Evolutionary conservation across 2,797 vertebrate genomes (phyloP), one percentile per base, ranked within the genome.

Genomic region (Lagorchestes hirsutus): DNA sequence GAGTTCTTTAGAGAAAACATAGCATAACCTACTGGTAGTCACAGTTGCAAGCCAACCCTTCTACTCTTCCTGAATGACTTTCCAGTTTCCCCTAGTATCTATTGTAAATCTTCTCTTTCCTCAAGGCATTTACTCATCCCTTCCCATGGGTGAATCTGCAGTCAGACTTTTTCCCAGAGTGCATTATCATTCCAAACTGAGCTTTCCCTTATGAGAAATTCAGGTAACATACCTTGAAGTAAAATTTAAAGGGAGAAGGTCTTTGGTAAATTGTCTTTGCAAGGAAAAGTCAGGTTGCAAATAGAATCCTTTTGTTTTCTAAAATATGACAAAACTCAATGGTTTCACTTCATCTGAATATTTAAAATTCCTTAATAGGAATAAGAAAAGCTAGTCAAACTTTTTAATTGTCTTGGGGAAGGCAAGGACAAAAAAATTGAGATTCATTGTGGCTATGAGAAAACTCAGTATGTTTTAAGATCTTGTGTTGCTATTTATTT

Each of bases 121-220:
- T 67, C 34, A 59, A 3, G 9, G 8, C 4, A 31, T 59, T 59
- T 59, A 31, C 11, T 59, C 29, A 5, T 67, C 34, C 22, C 18
- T 87, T 87, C 40, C 40, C 40, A 82, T 27, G 22, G 40, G 74
- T 50, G 10, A n/a, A 91, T 40, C n/a, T 94, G 50, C 27, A 67
- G 11, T 28, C 57, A 55, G n/a, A n/a, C 14, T 96, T 95, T 96
- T 58, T 92, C 96, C 92, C 91, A 55, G 40, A 93, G 58, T 56
- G 34, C 90, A 40, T 93, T 31, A 40, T 62, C 55, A 67, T 56
- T 92, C 34, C 92, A 56, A 96, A 50, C 50, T 94, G 54, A 94
- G 46, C 90, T 93, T 91, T 94, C 87, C 13, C 56, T 92, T 16
- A 1, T 91, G 93, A 95, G 74, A 93, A 94, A 31, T 90, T 92